A percentile compares a stretch with the other conserved stretches of the same genome.
Conservation (phyloP, 2,797 vertebrate genomes). For the Numenius phaeopus region DNA sequence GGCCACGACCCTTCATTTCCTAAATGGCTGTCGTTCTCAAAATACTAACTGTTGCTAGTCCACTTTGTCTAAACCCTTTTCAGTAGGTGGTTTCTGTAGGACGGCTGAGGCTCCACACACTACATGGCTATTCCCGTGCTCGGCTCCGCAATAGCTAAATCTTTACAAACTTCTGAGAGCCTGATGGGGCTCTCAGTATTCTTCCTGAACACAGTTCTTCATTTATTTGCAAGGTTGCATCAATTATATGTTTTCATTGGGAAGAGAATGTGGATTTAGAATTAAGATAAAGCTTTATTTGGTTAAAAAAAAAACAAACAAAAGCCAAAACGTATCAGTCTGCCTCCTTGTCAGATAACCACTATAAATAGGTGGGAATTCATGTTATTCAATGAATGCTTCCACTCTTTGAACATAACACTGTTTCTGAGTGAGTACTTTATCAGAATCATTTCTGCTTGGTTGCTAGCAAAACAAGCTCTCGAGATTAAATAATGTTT, state of each 20-base stretch:
- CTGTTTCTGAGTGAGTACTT: background rate
- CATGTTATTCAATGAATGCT: background rate
- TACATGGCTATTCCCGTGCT: rapidly evolving
- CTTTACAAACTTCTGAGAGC: background rate
- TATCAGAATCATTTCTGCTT: background rate
- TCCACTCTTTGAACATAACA: rapidly evolving
- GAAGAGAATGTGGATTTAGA: background rate
- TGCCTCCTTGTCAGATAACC: background rate
- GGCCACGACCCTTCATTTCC: background rate
- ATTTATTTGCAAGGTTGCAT: background rate
- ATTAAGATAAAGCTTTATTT: background rate
- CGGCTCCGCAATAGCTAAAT: rapidly evolving
- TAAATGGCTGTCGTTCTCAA: background rate
- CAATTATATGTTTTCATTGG: background rate
- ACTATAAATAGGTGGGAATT: background rate
- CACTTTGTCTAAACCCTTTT: background rate
- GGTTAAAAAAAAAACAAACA: background rate
- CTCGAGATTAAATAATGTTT: background rate
- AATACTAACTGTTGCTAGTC: background rate
- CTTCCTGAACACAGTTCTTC: background rate
- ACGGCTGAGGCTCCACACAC: background rate
- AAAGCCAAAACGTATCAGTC: background rate
- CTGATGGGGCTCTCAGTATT: background rate
- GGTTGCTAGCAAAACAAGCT: background rate
- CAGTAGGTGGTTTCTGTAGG: background rate